These are phyloP conservation scores for Rhinoptilus africanus DNA, from an alignment of 2,113 vertebrate species.

Conservation along the genomic window DNA sequence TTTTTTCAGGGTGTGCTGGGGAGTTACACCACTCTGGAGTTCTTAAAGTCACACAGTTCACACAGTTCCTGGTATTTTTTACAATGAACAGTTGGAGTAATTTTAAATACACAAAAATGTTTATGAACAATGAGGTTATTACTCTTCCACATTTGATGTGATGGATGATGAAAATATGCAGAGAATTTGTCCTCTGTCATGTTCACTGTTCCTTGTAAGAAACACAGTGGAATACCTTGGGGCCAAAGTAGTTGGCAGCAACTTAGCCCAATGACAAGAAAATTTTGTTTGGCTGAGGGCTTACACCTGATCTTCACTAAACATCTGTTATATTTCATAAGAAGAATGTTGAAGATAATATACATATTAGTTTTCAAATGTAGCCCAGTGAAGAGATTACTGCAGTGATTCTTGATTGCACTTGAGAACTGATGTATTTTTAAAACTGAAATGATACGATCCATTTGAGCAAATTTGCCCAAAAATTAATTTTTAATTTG, in stretches of 20 bases:
- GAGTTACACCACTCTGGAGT: not conserved
- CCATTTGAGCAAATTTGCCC: not conserved
- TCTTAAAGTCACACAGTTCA: not conserved
- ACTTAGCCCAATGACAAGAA: not conserved
- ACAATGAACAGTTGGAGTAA: not conserved
- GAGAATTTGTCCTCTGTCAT: not conserved
- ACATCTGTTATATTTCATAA: constrained; percentile 28
- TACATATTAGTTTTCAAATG: not conserved
- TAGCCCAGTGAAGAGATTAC: not conserved
- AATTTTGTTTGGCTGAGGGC: constrained; percentile 33
- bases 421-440: not conserved
- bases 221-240: not conserved
- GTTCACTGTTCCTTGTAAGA: not conserved
- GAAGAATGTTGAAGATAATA: not conserved
- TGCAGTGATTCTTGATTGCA: not conserved
- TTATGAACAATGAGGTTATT: not conserved
- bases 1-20: fast-evolving
- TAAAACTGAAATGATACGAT: not conserved
- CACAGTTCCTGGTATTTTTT: not conserved
- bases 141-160: not conserved
- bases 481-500: not conserved
- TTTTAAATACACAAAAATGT: not conserved
- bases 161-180: not conserved
- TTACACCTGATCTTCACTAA: constrained; percentile 24
- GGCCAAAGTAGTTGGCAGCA: constrained; percentile 1